These are phyloP conservation scores for Eristalinus aeneus DNA, from an alignment of 2,888 invertebrate species.

Conservation along the genomic window DNA sequence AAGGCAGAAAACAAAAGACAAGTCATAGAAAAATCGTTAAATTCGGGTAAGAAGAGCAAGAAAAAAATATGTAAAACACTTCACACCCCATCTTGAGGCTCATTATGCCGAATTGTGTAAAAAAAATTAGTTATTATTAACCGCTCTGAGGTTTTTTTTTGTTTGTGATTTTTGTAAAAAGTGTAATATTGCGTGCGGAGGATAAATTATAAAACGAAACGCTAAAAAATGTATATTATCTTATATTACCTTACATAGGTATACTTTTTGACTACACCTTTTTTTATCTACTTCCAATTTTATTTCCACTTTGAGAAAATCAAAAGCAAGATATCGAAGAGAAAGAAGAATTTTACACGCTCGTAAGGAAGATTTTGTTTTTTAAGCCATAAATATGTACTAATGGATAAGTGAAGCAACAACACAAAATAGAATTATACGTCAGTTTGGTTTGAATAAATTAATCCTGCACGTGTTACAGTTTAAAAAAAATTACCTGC, in stretches of 20 bases:
- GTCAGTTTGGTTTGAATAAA: not conserved
- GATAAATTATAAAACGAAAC: too few relatives aligned
- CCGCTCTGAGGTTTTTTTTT: too few relatives aligned
- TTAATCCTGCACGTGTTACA: conserved; percentile 31
- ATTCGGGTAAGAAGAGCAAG: not conserved
- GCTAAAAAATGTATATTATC: too few relatives aligned
- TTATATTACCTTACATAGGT: not conserved
- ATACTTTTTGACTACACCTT: not conserved
- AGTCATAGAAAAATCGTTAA: not conserved
- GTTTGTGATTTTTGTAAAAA: too few relatives aligned
- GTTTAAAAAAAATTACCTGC: conserved; percentile 39
- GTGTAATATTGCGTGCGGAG: too few relatives aligned
- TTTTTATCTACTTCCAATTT: not conserved
- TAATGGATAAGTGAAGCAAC: not conserved
- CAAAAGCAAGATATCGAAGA: too few relatives aligned
- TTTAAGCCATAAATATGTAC: not conserved
- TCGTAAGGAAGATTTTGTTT: too few relatives aligned
- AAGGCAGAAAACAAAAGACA: not conserved
- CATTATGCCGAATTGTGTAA: not conserved
- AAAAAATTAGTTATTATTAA: too few relatives aligned
- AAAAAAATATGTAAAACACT: not conserved
- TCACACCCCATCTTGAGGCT: not conserved
- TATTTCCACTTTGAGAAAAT: too few relatives aligned
- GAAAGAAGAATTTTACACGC: too few relatives aligned
- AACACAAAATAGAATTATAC: not conserved